Percentiles rank a stretch among this genome's conserved stretches.
These are phyloP conservation scores for Exephanes ischioxanthus DNA, from an alignment of 2,888 invertebrate species.

Conservation along the genomic window DNA sequence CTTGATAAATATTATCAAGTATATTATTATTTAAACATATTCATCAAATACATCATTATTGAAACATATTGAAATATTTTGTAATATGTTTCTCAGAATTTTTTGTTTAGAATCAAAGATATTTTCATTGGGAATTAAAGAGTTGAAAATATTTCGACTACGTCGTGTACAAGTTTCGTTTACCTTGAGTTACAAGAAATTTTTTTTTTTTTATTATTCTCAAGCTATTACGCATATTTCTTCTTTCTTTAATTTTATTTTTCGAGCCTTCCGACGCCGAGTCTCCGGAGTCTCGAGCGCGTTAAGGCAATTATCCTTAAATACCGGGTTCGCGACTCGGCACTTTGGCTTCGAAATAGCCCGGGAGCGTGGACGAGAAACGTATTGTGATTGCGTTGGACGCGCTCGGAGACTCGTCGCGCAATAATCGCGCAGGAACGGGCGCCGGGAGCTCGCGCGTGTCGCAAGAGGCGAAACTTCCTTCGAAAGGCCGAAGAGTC, in stretches of 20 bases:
- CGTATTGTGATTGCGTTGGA: slow-evolving; percentile 53
- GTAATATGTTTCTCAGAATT: no score
- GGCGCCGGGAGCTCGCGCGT: slow-evolving; percentile 25
- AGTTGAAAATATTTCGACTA: no score
- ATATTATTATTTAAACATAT: no score
- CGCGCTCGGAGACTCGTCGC: slow-evolving; percentile 25
- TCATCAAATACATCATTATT: no score
- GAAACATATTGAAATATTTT: no score
- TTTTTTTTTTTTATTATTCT: no score
- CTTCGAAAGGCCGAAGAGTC: slow-evolving; percentile 25
- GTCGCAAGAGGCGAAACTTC: slow-evolving; percentile 37
- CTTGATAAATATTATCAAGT: no score
- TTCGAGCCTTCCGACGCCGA: not conserved
- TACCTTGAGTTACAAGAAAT: no score
- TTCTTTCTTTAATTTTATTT: not conserved
- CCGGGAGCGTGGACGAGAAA: slow-evolving; percentile 23
- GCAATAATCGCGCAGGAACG: slow-evolving; percentile 28
- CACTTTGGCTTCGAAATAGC: slow-evolving; percentile 19
- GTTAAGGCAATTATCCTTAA: slow-evolving; percentile 49
- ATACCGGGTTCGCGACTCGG: slow-evolving; percentile 36
- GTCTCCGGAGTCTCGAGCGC: not conserved
- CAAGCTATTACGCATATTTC: not conserved
- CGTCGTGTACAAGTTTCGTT: no score
- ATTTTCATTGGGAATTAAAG: no score
- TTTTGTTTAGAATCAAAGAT: no score